Evolutionary conservation across 2,888 invertebrate species (phyloP).

Genomic region (Xanthia icteritia): DNA sequence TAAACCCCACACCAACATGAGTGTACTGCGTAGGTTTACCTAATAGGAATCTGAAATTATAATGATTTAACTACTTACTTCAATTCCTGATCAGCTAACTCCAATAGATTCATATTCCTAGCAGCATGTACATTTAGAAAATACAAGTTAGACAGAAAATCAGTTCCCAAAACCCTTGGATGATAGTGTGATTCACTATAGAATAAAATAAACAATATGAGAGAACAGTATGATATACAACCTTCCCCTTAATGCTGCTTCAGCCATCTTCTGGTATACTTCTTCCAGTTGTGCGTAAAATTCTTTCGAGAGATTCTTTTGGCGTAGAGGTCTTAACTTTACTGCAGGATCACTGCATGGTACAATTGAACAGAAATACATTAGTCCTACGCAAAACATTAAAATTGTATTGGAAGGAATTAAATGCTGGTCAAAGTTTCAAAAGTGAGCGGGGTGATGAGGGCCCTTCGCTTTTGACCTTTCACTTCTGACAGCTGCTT

Average conservation of each 20-base stretch:
- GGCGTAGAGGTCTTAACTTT: slow-evolving; percentile 91
- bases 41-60: background rate
- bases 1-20: background rate
- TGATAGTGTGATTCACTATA: background rate
- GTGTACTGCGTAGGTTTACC: background rate
- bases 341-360: slow-evolving; percentile 80
- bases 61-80: slow-evolving; percentile 78
- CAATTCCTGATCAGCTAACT: slow-evolving; percentile 76
- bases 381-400: background rate
- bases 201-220: background rate
- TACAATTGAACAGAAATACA: background rate
- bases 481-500: background rate
- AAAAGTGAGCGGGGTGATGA: background rate
- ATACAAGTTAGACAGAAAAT: slow-evolving; percentile 1
- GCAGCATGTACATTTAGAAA: slow-evolving; percentile 77
- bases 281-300: slow-evolving; percentile 90
- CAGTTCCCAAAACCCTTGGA: background rate
- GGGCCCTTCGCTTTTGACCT: background rate
- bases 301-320: slow-evolving; percentile 90
- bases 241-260: slow-evolving; percentile 90
- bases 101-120: slow-evolving; percentile 84
- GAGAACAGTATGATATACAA: slow-evolving; percentile 68
- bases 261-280: slow-evolving; percentile 91
- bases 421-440: background rate
- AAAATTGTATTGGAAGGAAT: background rate